Base-by-base conservation (phyloP, 1,140 invertebrate genomes). In the Drosophila sp. region DNA sequence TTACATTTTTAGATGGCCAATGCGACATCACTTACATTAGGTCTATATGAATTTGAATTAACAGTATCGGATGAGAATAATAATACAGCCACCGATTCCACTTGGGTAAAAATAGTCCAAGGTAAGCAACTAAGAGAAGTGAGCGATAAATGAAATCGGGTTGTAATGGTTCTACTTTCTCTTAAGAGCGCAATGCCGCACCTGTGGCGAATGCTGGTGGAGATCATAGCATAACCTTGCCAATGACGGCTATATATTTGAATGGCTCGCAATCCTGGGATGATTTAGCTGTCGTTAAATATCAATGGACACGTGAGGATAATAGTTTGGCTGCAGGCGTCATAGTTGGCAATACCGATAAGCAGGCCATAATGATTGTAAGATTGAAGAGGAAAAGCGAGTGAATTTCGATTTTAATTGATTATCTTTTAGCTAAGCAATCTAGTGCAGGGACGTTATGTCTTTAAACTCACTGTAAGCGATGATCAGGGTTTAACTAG, bases 131-230 rank as follows among this genome's bases (percentile, higher is more conserved):
- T 1, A 1, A 27, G 30, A 29, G 0, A 3, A 29, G 1, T 30
- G 1, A 2, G 7, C 17, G 17, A 17, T 17, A 17, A 38, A 11
- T 38, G 7, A 8, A 41, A n/a, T 1, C 3, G 7, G 1, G 7
- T 32, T 4, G 0, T 38, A n/a, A 60, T 33, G 1, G 1, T 11
- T 7, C 6, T 7, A 8, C 32, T n/a, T 2, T 40, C 7, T 76
- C 64, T 70, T 30, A 58, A 98, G 97, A 97, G 93, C 95, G 96
- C 92, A 99, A 99, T 93, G 95, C 96, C 29, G 94, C 96, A 5
- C 98, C 98, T 0, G 95, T 96, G 90, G 97, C 97, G 1, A 95
- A 97, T 91, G 97, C 96, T 25, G 98, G 97, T 29, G 96, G 96
- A 1, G 96, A 98, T 92, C 94, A 96, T 82, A 95, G 95, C 33